Conservation (phyloP, 2,888 invertebrate genomes). For the Xylophagus ater region DNA sequence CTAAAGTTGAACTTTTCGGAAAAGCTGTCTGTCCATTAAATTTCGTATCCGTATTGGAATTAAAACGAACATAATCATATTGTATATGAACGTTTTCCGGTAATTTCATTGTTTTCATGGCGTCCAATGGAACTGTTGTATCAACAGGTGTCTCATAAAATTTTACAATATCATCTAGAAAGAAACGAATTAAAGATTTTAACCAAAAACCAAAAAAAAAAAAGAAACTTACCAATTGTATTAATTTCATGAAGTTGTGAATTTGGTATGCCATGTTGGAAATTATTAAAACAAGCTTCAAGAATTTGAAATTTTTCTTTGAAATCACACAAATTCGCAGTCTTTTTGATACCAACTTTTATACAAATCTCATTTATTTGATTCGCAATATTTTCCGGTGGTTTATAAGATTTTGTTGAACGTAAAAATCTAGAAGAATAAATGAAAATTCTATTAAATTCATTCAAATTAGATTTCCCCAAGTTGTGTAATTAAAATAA, state of each 20-base stretch:
- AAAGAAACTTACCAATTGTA: slow-evolving; percentile 49
- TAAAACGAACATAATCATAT: slow-evolving; percentile 67
- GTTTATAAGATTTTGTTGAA: slow-evolving; percentile 60
- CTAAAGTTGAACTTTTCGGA: slow-evolving; percentile 72
- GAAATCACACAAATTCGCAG: slow-evolving; percentile 23
- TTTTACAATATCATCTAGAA: slow-evolving; percentile 51
- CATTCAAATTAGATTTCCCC: no score
- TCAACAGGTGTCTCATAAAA: slow-evolving; percentile 66
- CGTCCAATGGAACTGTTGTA: slow-evolving; percentile 61
- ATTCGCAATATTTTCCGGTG: slow-evolving; percentile 52
- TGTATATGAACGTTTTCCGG: slow-evolving; percentile 83
- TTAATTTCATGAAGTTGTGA: slow-evolving; percentile 64
- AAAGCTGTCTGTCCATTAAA: slow-evolving; percentile 74
- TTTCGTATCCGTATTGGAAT: slow-evolving; percentile 64
- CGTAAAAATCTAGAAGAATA: slow-evolving; percentile 57
- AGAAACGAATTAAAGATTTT: slow-evolving; percentile 16
- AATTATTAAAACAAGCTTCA: slow-evolving; percentile 54
- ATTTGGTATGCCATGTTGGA: slow-evolving; percentile 72
- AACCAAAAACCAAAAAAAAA: not conserved
- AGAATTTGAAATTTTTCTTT: slow-evolving; percentile 56
- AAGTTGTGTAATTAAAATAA: no score
- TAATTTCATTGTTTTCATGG: slow-evolving; percentile 55
- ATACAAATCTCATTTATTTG: slow-evolving; percentile 53
- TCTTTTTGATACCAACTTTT: slow-evolving; percentile 40
- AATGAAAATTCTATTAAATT: no score